Conservation (phyloP, 92 coral and sea anemone genomes). For the Isaurus tuberculatus region DNA sequence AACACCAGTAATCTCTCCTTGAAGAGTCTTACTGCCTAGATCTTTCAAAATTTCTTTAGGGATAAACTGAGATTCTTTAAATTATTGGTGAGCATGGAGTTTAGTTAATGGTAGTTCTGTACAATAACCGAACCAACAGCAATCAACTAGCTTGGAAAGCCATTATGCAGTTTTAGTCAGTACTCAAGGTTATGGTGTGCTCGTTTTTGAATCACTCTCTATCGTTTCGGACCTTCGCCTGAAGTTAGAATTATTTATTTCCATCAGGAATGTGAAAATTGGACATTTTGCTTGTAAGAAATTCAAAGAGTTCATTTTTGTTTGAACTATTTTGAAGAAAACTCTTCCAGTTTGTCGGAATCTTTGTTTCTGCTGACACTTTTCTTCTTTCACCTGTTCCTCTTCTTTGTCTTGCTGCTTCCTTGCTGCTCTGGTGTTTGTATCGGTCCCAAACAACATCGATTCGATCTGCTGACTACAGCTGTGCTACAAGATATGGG, state of each 20-base stretch:
- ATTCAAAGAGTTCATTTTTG: conserved; percentile 49
- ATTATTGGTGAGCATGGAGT: neutral
- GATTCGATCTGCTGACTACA: conserved; percentile 24
- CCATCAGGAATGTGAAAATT: conserved; percentile 39
- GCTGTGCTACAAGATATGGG: neutral
- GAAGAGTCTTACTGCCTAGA: neutral
- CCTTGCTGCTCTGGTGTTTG: conserved; percentile 49
- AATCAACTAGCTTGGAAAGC: too few species aligned
- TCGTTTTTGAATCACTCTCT: too few species aligned
- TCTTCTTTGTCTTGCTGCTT: conserved; percentile 57
- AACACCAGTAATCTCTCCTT: conserved; percentile 47
- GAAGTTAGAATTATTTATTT: conserved; percentile 13
- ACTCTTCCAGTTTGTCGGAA: conserved; percentile 52
- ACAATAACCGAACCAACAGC: too few species aligned
- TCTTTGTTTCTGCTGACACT: conserved; percentile 52
- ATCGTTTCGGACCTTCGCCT: neutral
- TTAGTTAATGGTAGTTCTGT: too few species aligned
- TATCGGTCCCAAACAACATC: conserved; percentile 65
- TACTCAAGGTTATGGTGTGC: too few species aligned
- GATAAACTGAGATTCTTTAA: conserved; percentile 33
- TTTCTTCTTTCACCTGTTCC: conserved; percentile 56
- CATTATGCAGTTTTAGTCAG: too few species aligned
- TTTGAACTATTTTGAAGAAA: conserved; percentile 43
- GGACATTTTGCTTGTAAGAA: conserved; percentile 32
- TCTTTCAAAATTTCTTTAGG: conserved; percentile 35